A percentile compares a stretch with the other conserved stretches of the same genome.
Evolutionary conservation across 2,113 vertebrate genomes (phyloP).

Genomic region (Chloebia gouldiae): DNA sequence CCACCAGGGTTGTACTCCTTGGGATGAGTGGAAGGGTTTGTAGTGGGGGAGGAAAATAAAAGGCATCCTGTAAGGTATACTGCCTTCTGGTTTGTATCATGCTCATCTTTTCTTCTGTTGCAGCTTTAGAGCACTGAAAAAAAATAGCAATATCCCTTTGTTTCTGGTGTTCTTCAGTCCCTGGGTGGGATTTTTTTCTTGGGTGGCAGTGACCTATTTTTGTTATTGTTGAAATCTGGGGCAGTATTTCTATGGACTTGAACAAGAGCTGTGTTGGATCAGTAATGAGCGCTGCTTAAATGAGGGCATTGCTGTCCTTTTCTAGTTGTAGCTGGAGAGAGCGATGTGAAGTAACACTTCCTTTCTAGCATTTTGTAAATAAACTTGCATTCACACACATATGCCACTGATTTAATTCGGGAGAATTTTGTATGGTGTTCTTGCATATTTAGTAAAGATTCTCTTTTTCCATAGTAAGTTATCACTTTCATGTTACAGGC

Average conservation of each 20-base stretch:
- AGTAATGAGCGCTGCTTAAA: not conserved
- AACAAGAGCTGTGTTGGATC: not conserved
- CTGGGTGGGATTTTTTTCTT: not conserved
- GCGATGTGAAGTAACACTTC: not conserved
- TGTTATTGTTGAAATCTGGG: not conserved
- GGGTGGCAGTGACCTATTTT: not conserved
- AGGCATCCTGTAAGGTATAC: not conserved
- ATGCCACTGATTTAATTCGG: not conserved
- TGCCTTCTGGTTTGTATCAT: not conserved
- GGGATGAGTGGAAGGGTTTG: not conserved
- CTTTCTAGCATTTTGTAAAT: not conserved
- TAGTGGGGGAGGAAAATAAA: not conserved
- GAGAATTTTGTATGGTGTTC: not conserved
- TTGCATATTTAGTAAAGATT: not conserved
- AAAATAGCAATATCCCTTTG: not conserved
- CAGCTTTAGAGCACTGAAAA: not conserved
- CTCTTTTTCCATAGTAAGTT: not conserved
- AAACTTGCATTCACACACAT: not conserved
- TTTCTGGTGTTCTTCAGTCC: not conserved
- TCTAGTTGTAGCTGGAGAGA: not conserved
- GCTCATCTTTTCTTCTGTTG: not conserved
- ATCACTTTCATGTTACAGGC: not conserved
- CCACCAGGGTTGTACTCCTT: not conserved
- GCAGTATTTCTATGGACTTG: conserved; percentile 8
- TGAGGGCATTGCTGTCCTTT: not conserved